Conservation (phyloP, 2,888 invertebrate species). For the Cremastinae sp. region DNA sequence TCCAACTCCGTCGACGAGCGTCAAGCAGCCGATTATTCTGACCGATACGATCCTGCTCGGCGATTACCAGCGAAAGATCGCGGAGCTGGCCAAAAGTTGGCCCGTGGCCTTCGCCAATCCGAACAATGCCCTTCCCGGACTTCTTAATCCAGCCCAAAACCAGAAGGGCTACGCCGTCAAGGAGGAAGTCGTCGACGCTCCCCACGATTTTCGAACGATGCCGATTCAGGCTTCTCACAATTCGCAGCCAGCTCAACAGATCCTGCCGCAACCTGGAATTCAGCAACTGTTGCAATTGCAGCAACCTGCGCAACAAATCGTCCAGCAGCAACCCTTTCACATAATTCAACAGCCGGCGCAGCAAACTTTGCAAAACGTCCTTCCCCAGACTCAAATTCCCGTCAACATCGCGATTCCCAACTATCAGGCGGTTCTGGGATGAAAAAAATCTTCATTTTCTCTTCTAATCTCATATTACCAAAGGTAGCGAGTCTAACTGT, state of each 20-base stretch:
- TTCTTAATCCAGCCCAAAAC: conserved; percentile 6
- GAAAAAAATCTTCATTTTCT: conserved; percentile 8
- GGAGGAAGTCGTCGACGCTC: conserved; percentile 70
- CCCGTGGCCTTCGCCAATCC: conserved; percentile 58
- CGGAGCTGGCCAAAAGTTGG: conserved; percentile 75
- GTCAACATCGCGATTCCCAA: conserved; percentile 36
- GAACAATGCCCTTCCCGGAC: background rate
- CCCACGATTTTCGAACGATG: conserved; percentile 67
- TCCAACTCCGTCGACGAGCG: conserved; percentile 62
- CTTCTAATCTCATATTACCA: conserved; percentile 40
- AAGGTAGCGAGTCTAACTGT: conserved; percentile 42
- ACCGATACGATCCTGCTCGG: conserved; percentile 71
- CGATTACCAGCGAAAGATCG: conserved; percentile 72
- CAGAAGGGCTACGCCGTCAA: conserved; percentile 71
- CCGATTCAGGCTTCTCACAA: conserved; percentile 59
- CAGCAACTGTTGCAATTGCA: background rate
- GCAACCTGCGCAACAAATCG: background rate
- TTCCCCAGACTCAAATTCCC: conserved; percentile 32
- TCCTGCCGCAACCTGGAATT: conserved; percentile 9
- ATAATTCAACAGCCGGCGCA: conserved; percentile 25
- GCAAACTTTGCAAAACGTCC: conserved; percentile 41
- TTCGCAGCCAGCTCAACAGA: conserved; percentile 22
- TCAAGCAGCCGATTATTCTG: conserved; percentile 69
- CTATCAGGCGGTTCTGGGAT: conserved; percentile 38
- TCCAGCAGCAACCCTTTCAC: conserved; percentile 7